A percentile compares a stretch with the other conserved stretches of the same genome.
Evolutionary conservation across 2,888 invertebrate genomes (phyloP).

Genomic region (Yponomeuta malinellus): DNA sequence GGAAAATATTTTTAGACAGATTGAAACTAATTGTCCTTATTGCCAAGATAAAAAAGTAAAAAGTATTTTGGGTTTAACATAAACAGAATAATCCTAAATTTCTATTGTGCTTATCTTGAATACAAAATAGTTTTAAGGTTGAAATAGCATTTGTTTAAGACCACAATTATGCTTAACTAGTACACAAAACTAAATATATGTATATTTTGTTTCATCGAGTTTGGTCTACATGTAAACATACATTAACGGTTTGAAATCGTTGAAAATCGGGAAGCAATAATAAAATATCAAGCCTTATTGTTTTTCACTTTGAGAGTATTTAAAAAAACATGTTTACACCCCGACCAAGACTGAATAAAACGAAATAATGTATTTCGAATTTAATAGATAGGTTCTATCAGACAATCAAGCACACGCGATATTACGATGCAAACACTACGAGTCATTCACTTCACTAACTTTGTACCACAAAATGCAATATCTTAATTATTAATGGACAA

Average conservation of each 20-base stretch:
- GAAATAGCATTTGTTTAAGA: not conserved
- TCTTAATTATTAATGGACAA: conserved; percentile 43
- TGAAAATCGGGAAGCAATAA: too few relatives aligned
- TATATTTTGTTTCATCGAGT: too few relatives aligned
- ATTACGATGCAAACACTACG: conserved; percentile 26
- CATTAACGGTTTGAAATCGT: too few relatives aligned
- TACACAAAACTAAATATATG: not conserved
- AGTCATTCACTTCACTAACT: conserved; percentile 25
- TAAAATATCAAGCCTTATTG: too few relatives aligned
- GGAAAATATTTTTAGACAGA: too few relatives aligned
- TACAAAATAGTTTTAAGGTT: not conserved
- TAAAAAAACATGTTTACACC: too few relatives aligned
- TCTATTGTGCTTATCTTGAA: not conserved
- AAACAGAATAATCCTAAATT: not conserved
- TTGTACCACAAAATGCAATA: conserved; percentile 66
- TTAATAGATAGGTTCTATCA: conserved; percentile 28
- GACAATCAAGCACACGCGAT: conserved; percentile 41
- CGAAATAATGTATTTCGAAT: conserved; percentile 15
- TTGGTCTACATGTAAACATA: too few relatives aligned
- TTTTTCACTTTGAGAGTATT: too few relatives aligned
- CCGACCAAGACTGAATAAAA: too few relatives aligned
- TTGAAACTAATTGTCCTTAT: too few relatives aligned
- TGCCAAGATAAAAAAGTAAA: too few relatives aligned
- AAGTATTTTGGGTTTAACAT: not conserved
- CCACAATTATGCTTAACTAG: not conserved